phyloP scores from a whole-genome alignment of 1,140 invertebrate genomes.

The Tribolium madens region DNA sequence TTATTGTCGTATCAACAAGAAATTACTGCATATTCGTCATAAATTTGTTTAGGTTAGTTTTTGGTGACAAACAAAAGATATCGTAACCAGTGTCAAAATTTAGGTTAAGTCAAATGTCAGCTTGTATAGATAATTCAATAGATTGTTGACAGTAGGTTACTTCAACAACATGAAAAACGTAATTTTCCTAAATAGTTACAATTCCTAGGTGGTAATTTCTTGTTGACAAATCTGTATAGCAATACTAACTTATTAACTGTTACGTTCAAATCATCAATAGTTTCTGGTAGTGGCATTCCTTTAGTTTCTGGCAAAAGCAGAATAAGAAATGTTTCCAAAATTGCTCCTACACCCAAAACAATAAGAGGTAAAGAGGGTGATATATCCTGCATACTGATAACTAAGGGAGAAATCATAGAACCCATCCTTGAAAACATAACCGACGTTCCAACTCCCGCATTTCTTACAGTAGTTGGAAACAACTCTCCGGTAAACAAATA shows the following conservation, averaged over 20 bases:
- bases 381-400: constrained; percentile 71
- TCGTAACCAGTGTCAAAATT: too few species aligned
- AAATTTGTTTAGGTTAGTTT: too few species aligned
- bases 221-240: too few species aligned
- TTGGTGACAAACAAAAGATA: too few species aligned
- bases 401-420: constrained; percentile 75
- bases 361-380: constrained; percentile 73
- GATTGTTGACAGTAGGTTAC: too few species aligned
- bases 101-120: too few species aligned
- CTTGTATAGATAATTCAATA: too few species aligned
- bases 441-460: constrained; percentile 73
- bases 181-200: too few species aligned
- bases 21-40: too few species aligned
- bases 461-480: constrained; percentile 77
- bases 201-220: too few species aligned
- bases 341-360: constrained; percentile 70
- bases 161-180: too few species aligned
- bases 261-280: constrained; percentile 77
- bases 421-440: constrained; percentile 75
- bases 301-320: constrained; percentile 81
- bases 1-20: too few species aligned
- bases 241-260: constrained; percentile 31
- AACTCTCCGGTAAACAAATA: constrained; percentile 76
- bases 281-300: constrained; percentile 78
- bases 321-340: constrained; percentile 72